Evolutionary conservation across 2,888 invertebrate species (phyloP).

Genomic region (Pharmacophagus antenor): DNA sequence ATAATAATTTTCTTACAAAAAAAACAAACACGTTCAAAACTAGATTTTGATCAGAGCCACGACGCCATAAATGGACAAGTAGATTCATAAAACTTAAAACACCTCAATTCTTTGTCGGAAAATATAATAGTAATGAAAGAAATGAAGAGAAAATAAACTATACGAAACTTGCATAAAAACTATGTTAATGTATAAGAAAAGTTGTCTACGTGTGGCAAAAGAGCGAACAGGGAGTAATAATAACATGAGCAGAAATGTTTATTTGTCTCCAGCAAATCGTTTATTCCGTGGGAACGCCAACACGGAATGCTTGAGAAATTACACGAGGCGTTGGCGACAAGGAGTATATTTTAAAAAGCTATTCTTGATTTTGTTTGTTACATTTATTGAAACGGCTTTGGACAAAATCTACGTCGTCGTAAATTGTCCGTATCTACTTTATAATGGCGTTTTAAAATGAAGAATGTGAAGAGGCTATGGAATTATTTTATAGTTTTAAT

Average conservation of each 20-base stretch:
- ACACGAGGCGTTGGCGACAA: constrained; percentile 47
- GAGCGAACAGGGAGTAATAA: constrained; percentile 37
- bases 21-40: too few relatives aligned
- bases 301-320: constrained; percentile 48
- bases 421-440: constrained; percentile 42
- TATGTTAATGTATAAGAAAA: constrained; percentile 14
- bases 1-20: too few relatives aligned
- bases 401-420: constrained; percentile 40
- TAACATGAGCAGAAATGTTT: constrained; percentile 43
- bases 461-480: constrained; percentile 10
- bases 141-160: too few relatives aligned
- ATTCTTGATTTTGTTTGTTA: constrained; percentile 48
- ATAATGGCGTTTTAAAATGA: constrained; percentile 23
- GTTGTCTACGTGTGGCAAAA: constrained; percentile 13
- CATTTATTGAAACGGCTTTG: constrained; percentile 44
- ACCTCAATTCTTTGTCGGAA: not conserved
- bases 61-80: too few relatives aligned
- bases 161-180: not conserved
- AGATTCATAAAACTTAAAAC: too few relatives aligned
- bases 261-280: constrained; percentile 46
- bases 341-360: constrained; percentile 44
- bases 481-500: not conserved
- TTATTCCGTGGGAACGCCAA: constrained; percentile 48
- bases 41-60: too few relatives aligned
- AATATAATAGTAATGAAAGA: not conserved